These are phyloP conservation scores for Drosophila pseudotakahashii DNA, from an alignment of 2,888 invertebrate species.

Conservation along the genomic window DNA sequence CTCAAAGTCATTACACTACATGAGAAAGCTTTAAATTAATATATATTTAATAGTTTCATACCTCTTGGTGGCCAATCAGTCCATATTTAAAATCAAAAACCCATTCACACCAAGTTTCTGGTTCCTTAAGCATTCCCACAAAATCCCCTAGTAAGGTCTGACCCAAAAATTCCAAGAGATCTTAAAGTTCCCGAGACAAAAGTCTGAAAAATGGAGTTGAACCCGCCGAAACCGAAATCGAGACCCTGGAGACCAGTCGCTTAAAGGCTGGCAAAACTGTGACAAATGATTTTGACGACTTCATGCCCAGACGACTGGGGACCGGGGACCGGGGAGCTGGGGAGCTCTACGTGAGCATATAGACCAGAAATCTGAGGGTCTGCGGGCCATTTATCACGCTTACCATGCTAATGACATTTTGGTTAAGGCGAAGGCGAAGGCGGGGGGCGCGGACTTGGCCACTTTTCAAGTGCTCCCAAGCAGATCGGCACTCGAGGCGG, in stretches of 20 bases:
- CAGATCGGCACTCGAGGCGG: conserved; percentile 42
- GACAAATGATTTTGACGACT: conserved; percentile 76
- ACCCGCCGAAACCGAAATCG: conserved; percentile 34
- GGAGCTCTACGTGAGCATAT: conserved; percentile 16
- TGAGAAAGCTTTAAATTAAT: neutral
- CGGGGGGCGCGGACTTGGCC: conserved; percentile 44
- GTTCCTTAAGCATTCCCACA: neutral
- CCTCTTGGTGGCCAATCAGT: too few species aligned
- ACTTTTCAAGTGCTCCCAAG: conserved; percentile 55
- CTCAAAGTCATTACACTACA: too few species aligned
- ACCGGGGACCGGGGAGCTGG: neutral
- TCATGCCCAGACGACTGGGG: conserved; percentile 52
- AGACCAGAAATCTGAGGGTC: conserved; percentile 48
- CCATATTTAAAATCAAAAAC: neutral
- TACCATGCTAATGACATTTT: conserved; percentile 76
- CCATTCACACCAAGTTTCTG: neutral
- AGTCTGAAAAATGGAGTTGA: conserved; percentile 43
- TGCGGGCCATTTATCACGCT: conserved; percentile 76
- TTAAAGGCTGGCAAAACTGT: conserved; percentile 66
- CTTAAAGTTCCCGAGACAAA: conserved; percentile 31
- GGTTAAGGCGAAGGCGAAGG: conserved; percentile 27
- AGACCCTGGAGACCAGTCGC: conserved; percentile 32
- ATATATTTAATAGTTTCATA: neutral
- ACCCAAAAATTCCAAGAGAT: conserved; percentile 17
- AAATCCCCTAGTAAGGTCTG: neutral